Evolutionary conservation across 2,888 invertebrate genomes (phyloP), one percentile per base, ranked within the genome.

Genomic region (Mesochorus sp.): DNA sequence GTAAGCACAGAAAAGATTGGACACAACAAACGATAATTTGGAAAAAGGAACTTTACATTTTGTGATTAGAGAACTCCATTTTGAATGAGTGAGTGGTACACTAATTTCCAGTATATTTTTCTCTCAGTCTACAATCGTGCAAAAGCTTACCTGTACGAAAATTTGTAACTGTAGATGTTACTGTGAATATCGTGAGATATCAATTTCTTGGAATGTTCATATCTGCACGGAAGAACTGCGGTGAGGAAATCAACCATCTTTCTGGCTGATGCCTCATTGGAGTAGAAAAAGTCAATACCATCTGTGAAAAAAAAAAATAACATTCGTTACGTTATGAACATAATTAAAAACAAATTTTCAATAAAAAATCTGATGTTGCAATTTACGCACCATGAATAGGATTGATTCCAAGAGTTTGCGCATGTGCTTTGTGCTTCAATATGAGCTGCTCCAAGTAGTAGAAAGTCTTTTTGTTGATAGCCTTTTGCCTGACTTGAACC

Each of bases 181-280:
- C 97, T 99, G 91, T 98, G 98, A 71, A 97, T 96, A 91, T 99
- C 99, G 87, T 99, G 99, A 0, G 99, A 98, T 85, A 99, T 96
- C 42, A 99, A 93, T 87, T 98, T 98, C 91, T 99, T 98, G 0
- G 99, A 98, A 87, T 96, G 96, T 83, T 96, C 95, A 87, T 95
- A 95, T 87, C 96, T 95, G 85, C 96, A 95, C 0, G 99, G 99
- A 67, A 99, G 93, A 82, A 98, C 95, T 3, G 96, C 94, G 77
- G 93, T 93, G 6, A 99, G 92, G 88, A 99, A 99, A 86, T 99
- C 98, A 0, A 98, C 95, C 95, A 99, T 95, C 93, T 98, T 99
- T 24, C 97, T 94, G 0, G 99, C 98, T 90, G 96, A 95, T 79
- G 95, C 95, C 91, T 98, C 98, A 80, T 95, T 95, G 1, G 96